Base-by-base conservation (phyloP, 2,888 invertebrate species). In the Theretra japonica region DNA sequence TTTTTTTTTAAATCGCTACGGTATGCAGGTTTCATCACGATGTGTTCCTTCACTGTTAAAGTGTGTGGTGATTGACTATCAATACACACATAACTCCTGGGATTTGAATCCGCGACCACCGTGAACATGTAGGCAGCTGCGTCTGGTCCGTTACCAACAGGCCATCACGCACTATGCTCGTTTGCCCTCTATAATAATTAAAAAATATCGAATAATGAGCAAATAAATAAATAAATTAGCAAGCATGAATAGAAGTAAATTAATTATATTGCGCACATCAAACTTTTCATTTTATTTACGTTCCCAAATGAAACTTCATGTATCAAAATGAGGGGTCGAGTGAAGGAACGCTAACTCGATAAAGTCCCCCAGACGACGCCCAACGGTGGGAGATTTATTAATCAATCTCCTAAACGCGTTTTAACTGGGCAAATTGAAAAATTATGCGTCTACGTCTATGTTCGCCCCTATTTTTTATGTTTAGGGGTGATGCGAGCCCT, bases 401-500 rank as follows among this genome's bases (percentile, higher is more conserved):
- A 94, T 93, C 93, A 90, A 92, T 92, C 93, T 90, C 88, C 88
- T 90, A 88, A 92, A 90, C 90, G 88, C 86, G 83, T 88, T 90
- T 90, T 90, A 90, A 90, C 90, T 87, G 90, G 86, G 87, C 86
- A 90, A 90, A 90, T 90, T 90, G 90, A 90, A 90, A 90, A 90
- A 90, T 90, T 90, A 90, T 90, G 90, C 90, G 90, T 80, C 86
- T 88, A 89, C 88, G 80, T 84, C 69, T 74, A 72, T 74, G 56
- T 56, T 33, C 65, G 23, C 62, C 56, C 70, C 53, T 62, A 53
- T 62, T 53, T 62, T 65, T 65, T 57, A 21, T 57, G 56, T 71
- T 62, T 70, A 33, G 62, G 62, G 53, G 21, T 11, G 65, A 28
- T 65, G 41, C 56, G 7, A 48, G 56, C 19, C 56, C 56, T 23